phyloP scores from a whole-genome alignment of 2,888 invertebrate genomes.

The Plagodis pulveraria region DNA sequence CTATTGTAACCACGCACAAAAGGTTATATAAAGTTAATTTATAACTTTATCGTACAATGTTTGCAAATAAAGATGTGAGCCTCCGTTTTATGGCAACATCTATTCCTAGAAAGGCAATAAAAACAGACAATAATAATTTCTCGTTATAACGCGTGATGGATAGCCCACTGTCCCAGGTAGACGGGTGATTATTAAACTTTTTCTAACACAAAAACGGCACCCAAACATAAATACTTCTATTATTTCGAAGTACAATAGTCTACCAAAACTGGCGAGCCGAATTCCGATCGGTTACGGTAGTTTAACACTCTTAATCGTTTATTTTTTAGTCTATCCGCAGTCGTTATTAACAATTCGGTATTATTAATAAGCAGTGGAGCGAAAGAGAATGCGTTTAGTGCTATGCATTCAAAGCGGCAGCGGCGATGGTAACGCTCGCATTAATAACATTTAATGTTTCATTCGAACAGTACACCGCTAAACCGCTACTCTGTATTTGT shows the following conservation, averaged over 20 bases:
- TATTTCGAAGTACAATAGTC: conserved; percentile 71
- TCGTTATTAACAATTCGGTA: conserved; percentile 77
- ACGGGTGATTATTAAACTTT: conserved; percentile 63
- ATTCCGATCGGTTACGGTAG: conserved; percentile 80
- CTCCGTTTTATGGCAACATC: conserved; percentile 53
- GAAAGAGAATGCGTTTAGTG: conserved; percentile 69
- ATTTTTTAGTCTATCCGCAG: conserved; percentile 70
- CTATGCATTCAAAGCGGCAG: conserved; percentile 57
- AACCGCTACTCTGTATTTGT: conserved; percentile 37
- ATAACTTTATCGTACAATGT: conserved; percentile 59
- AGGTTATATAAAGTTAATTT: conserved; percentile 43
- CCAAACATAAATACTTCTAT: conserved; percentile 81
- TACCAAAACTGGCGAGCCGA: conserved; percentile 70
- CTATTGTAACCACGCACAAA: conserved; percentile 37
- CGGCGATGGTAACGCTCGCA: conserved; percentile 55
- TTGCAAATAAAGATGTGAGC: conserved; percentile 77
- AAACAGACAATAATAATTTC: conserved; percentile 64
- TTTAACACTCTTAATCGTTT: conserved; percentile 80
- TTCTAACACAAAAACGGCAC: conserved; percentile 61
- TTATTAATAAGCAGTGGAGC: conserved; percentile 78
- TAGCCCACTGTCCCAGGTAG: conserved; percentile 72
- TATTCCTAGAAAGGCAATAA: conserved; percentile 67
- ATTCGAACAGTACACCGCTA: conserved; percentile 58
- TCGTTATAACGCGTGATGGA: conserved; percentile 79
- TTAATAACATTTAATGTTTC: conserved; percentile 71